Percentiles rank a stretch among this genome's conserved stretches.
Conservation (phyloP, 2,113 vertebrate genomes). For the Acrocephalus kingi region DNA sequence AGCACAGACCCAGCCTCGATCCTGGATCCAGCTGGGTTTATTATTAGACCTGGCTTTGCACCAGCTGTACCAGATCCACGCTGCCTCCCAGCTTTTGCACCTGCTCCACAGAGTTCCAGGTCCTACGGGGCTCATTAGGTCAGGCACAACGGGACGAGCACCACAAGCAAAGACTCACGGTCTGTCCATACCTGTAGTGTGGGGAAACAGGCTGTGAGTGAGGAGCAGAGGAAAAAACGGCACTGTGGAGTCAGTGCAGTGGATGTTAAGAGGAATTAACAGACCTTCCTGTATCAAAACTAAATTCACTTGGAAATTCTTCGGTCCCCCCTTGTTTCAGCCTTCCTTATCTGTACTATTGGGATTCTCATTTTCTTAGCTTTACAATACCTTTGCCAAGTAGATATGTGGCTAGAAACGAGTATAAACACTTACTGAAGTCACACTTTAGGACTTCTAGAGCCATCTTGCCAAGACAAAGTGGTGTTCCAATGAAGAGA, state of each 20-base stretch:
- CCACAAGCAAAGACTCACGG: rapidly evolving
- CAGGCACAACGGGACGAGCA: neutral
- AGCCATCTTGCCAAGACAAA: neutral
- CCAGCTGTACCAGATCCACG: neutral
- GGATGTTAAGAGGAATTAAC: neutral
- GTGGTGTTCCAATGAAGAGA: neutral
- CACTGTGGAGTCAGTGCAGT: neutral
- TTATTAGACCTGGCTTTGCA: neutral
- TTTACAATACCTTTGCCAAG: neutral
- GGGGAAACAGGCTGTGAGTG: neutral
- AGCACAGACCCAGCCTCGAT: neutral
- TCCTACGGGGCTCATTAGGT: neutral
- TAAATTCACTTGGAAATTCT: neutral
- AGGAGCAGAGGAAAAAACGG: neutral
- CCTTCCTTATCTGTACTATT: neutral
- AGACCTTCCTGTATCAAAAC: neutral
- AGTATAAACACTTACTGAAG: neutral
- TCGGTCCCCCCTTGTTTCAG: neutral
- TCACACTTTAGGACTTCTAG: neutral
- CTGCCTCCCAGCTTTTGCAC: neutral
- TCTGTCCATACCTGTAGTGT: neutral
- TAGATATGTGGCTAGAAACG: neutral
- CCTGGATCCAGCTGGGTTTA: neutral
- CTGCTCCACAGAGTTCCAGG: neutral
- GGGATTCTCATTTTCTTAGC: neutral